Evolutionary conservation across 1,140 invertebrate species (phyloP), one percentile per base, ranked within the genome.

Genomic region (Trachymyrmex cornetzi): DNA sequence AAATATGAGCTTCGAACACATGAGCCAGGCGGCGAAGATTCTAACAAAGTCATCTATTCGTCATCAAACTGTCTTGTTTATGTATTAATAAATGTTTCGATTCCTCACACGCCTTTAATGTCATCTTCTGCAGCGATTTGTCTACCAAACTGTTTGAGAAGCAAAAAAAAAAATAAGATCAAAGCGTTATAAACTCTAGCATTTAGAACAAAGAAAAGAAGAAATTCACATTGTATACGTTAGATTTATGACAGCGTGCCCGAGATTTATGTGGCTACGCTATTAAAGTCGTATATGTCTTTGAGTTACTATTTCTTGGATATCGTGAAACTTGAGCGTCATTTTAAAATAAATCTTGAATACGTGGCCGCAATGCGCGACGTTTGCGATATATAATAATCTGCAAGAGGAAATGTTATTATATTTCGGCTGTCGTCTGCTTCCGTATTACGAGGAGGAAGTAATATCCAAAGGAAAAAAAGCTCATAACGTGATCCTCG

Each of bases 1-100:
- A 81, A 81, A 81, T 81, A 81, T 57, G 34, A 71, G 50, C 66
- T 57, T 27, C 27, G 44, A 80, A 80, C 44, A 48, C 44, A 61
- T 14, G n/a, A 48, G 22, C 12, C 19, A 16, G 16, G 34, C 74
- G 14, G 7, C 44, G 12, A 34, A 57, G 66, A 71, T 71, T 44
- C 66, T 59, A 48, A 71, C 79, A 14, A 81, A 71, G 11, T 59
- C 27, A 71, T 81, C 50, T 48, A 71, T 27, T 81, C 55, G 66
- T 71, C n/a, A 22, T 11, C 63, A 27, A 69, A 55, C 22, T 30
- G 77, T n/a, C 64, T 38, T 34, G 30, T 69, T 71, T 57, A 30
- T 27, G 34, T 71, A 67, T 67, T 38, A 63, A 24, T 67, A 57
- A 81, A 81, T 57, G 16, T 81, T 59, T 71, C 64, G 38, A 69